A percentile compares a stretch with the other conserved stretches of the same genome.
Conservation (phyloP, 2,797 vertebrate species). For the Sylvilagus floridanus region DNA sequence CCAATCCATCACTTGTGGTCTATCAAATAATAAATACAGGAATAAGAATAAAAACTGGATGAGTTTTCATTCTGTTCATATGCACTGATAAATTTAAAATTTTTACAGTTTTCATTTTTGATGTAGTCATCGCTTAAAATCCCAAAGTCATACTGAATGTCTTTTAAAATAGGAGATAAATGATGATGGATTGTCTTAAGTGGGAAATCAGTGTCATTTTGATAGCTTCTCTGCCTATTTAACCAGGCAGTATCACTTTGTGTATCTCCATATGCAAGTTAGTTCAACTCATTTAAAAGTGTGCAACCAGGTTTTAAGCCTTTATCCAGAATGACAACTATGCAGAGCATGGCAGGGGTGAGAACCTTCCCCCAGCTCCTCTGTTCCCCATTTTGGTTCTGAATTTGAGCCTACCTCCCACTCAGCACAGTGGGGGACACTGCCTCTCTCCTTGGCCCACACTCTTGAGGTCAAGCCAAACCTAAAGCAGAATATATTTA, state of each 20-base stretch:
- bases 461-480: neutral
- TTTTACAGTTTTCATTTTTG: slow-evolving; percentile 18
- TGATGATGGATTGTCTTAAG: neutral
- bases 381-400: slow-evolving; percentile 7
- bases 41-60: slow-evolving; percentile 36
- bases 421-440: neutral
- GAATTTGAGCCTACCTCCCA: neutral
- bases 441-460: neutral
- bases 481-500: neutral
- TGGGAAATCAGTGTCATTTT: neutral
- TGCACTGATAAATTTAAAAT: neutral
- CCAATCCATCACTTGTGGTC: neutral
- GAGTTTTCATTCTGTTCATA: neutral
- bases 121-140: slow-evolving; percentile 28
- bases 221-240: neutral
- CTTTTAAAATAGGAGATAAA: neutral
- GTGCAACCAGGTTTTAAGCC: neutral
- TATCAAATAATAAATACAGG: slow-evolving; percentile 3
- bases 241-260: neutral
- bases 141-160: neutral
- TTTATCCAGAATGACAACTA: neutral
- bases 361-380: neutral
- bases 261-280: neutral
- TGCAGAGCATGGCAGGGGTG: neutral
- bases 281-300: neutral